Percentiles rank a stretch among this genome's conserved stretches.
These are phyloP conservation scores for Ascaphus truei DNA, from an alignment of 2,113 vertebrate species.

Conservation along the genomic window DNA sequence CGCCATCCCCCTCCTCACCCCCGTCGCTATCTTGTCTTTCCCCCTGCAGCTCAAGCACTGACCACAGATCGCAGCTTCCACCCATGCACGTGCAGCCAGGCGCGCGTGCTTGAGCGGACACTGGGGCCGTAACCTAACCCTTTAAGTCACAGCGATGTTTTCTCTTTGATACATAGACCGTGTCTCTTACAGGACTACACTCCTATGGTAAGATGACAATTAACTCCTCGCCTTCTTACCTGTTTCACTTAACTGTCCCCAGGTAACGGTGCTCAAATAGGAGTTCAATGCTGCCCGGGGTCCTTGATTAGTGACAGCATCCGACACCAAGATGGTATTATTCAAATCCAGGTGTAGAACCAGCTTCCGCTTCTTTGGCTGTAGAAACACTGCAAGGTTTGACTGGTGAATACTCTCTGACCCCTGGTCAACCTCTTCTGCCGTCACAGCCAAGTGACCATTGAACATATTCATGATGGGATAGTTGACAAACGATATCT, in stretches of 20 bases:
- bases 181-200: too few species aligned
- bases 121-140: too few species aligned
- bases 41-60: too few species aligned
- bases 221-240: constrained; percentile 47
- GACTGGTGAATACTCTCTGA: neutral
- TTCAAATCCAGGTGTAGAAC: constrained; percentile 81
- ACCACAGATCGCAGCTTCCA: too few species aligned
- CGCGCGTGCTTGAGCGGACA: too few species aligned
- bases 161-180: too few species aligned
- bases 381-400: neutral
- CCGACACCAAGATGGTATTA: constrained; percentile 78
- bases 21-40: too few species aligned
- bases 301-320: constrained; percentile 66
- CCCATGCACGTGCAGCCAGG: too few species aligned
- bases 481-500: too few species aligned
- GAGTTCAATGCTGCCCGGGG: constrained; percentile 68
- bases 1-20: too few species aligned
- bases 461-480: neutral
- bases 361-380: constrained; percentile 51
- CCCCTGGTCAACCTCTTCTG: neutral
- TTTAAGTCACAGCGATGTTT: too few species aligned
- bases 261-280: constrained; percentile 74
- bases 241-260: constrained; percentile 59
- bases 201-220: too few species aligned
- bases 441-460: neutral